Percentiles rank a stretch among this genome's conserved stretches.
phyloP scores from a whole-genome alignment of 2,797 vertebrate genomes.

The Novumbra hubbsi region DNA sequence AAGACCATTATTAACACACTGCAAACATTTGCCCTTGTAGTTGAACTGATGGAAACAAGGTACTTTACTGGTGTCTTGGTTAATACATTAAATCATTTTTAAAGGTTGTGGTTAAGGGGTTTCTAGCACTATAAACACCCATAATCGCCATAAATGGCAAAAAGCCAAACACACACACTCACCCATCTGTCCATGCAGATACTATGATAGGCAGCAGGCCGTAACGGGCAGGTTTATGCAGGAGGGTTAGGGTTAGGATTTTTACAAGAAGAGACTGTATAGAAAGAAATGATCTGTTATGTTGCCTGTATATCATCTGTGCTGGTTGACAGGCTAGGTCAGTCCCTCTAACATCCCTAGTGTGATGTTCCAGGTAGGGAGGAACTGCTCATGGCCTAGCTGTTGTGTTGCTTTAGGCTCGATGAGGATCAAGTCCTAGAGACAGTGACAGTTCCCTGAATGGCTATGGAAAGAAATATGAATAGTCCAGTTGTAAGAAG shows the following conservation, averaged over 20 bases:
- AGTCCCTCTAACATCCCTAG: too few relatives aligned
- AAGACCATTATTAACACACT: too few relatives aligned
- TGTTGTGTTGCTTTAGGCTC: too few relatives aligned
- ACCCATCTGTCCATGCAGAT: constrained; percentile 7
- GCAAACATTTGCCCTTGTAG: too few relatives aligned
- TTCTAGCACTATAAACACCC: background rate
- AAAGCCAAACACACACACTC: constrained; percentile 1
- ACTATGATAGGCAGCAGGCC: background rate
- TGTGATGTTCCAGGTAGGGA: too few relatives aligned
- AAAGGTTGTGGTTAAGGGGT: background rate
- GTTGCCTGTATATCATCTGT: constrained; percentile 8
- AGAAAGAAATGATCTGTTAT: background rate
- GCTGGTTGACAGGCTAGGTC: background rate
- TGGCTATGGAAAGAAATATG: background rate
- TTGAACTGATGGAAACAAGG: too few relatives aligned
- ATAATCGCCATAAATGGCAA: background rate
- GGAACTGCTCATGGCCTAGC: background rate
- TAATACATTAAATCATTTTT: background rate
- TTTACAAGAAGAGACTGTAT: background rate
- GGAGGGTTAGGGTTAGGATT: background rate
- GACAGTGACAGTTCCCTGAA: background rate
- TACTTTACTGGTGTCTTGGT: background rate
- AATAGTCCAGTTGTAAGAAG: background rate
- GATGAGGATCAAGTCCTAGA: too few relatives aligned
- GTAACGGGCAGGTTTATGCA: background rate